A percentile compares a stretch with the other conserved stretches of the same genome.
phyloP scores from a whole-genome alignment of 2,113 vertebrate genomes.

The Zeus faber region DNA sequence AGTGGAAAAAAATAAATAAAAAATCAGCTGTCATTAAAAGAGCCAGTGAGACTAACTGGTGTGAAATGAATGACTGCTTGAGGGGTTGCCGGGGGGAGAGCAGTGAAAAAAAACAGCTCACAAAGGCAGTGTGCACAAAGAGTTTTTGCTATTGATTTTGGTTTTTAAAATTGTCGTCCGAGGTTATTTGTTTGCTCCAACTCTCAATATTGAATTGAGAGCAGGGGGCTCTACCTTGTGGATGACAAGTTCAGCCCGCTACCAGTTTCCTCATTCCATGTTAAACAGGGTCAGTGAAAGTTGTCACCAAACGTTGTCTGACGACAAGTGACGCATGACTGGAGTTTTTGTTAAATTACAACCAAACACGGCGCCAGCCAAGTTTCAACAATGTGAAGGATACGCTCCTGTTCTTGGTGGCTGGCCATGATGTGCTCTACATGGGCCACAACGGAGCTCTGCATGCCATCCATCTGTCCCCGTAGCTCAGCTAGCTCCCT shows the following conservation, averaged over 20 bases:
- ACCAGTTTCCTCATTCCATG: too few relatives aligned
- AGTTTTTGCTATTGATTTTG: not conserved
- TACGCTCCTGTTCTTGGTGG: conserved; percentile 94
- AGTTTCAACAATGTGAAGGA: conserved; percentile 71
- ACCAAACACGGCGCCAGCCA: not conserved
- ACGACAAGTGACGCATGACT: too few relatives aligned
- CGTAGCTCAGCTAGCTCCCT: conserved; percentile 85
- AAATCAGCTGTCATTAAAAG: too few relatives aligned
- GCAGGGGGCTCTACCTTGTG: too few relatives aligned
- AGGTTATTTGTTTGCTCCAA: too few relatives aligned
- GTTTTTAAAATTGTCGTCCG: not conserved
- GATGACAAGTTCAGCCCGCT: too few relatives aligned
- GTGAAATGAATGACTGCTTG: not conserved
- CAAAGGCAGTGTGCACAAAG: not conserved
- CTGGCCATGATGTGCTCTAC: conserved; percentile 83
- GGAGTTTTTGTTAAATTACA: too few relatives aligned
- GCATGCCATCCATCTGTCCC: conserved; percentile 83
- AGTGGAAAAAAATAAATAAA: too few relatives aligned
- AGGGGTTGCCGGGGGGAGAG: not conserved
- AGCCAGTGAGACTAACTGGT: not conserved
- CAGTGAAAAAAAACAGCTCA: not conserved
- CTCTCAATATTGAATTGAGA: too few relatives aligned
- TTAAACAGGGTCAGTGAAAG: too few relatives aligned
- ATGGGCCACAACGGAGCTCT: conserved; percentile 86
- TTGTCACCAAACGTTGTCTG: too few relatives aligned